Percentiles rank a stretch among this genome's conserved stretches.
phyloP scores from a whole-genome alignment of 1,140 invertebrate genomes.

The Drosophila tropicalis region DNA sequence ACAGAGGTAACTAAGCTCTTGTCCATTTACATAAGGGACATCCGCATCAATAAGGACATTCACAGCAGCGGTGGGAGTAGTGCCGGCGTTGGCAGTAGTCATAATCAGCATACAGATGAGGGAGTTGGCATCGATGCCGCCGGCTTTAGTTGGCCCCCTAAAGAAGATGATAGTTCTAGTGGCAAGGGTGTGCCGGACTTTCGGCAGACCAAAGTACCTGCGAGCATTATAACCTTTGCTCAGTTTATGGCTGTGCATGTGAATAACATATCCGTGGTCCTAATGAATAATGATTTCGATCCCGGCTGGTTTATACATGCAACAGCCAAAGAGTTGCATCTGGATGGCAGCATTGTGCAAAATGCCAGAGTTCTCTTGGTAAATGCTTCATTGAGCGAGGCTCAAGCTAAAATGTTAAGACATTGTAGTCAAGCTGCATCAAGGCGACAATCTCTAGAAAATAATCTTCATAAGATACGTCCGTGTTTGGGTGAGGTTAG shows the following conservation, averaged over 20 bases:
- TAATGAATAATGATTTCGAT: constrained; percentile 85
- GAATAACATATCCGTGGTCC: constrained; percentile 90
- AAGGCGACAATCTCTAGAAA: constrained; percentile 71
- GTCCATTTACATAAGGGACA: constrained; percentile 92
- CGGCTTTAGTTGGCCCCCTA: constrained; percentile 46
- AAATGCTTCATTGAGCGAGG: constrained; percentile 87
- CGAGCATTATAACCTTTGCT: constrained; percentile 91
- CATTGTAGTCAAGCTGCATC: constrained; percentile 71
- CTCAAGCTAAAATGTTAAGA: constrained; percentile 83
- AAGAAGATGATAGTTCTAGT: constrained; percentile 14
- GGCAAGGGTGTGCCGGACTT: constrained; percentile 86
- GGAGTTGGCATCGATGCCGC: not conserved
- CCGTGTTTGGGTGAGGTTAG: constrained; percentile 88
- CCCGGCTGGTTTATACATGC: constrained; percentile 91
- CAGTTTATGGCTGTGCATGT: constrained; percentile 95
- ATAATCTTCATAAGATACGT: constrained; percentile 75
- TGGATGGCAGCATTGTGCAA: constrained; percentile 90
- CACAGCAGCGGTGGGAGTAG: constrained; percentile 59
- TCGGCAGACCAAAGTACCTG: constrained; percentile 89
- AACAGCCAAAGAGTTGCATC: constrained; percentile 89
- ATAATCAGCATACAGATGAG: constrained; percentile 40
- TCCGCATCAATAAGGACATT: constrained; percentile 93
- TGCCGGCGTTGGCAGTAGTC: not conserved
- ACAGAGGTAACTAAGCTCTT: constrained; percentile 94
- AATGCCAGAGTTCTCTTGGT: constrained; percentile 89